Evolutionary conservation across 2,113 vertebrate genomes (phyloP).

Genomic region (Pao palembangensis): DNA sequence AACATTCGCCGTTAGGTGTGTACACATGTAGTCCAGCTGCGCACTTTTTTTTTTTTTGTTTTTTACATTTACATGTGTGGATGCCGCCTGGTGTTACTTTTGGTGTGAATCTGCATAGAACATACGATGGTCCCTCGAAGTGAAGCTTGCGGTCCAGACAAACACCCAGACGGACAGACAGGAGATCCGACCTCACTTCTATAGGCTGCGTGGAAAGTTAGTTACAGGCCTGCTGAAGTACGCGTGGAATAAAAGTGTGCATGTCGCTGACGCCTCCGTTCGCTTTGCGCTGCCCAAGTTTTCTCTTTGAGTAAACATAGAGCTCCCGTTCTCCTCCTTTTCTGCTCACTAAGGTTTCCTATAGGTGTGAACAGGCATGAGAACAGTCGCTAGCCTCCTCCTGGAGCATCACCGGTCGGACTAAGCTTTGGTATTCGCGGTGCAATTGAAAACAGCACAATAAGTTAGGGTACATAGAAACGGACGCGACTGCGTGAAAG

Average conservation of each 20-base stretch:
- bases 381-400: constrained; percentile 66
- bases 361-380: constrained; percentile 58
- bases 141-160: constrained; percentile 49
- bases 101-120: constrained; percentile 71
- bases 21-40: constrained; percentile 58
- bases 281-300: constrained; percentile 39
- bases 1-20: constrained; percentile 57
- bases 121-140: constrained; percentile 51
- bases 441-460: constrained; percentile 43
- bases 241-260: constrained; percentile 36
- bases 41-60: constrained; percentile 25
- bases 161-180: constrained; percentile 72
- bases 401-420: constrained; percentile 51
- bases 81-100: constrained; percentile 53
- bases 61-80: constrained; percentile 58
- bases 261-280: constrained; percentile 27
- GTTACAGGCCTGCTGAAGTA: constrained; percentile 31
- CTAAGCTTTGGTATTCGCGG: constrained; percentile 71
- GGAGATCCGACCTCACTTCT: constrained; percentile 44
- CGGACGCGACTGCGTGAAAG: constrained; percentile 45
- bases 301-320: constrained; percentile 65
- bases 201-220: constrained; percentile 51
- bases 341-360: constrained; percentile 40
- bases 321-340: constrained; percentile 37
- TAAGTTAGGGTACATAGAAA: constrained; percentile 33